Conservation (phyloP, 2,888 invertebrate species). For the Clanis bilineata region DNA sequence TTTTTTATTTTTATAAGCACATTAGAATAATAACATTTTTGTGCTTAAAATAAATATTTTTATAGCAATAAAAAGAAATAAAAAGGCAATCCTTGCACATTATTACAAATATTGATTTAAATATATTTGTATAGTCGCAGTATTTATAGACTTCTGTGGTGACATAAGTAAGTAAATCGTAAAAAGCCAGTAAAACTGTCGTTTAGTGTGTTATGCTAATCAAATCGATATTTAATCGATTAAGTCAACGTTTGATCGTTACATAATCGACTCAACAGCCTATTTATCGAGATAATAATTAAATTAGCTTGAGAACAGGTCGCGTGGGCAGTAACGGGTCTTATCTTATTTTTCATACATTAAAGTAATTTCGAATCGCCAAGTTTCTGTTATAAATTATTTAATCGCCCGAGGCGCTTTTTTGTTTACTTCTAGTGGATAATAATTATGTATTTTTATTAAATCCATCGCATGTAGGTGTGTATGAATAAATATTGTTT, state of each 20-base stretch:
- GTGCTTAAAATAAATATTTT: not conserved
- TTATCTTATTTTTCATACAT: constrained; percentile 28
- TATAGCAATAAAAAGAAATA: not conserved
- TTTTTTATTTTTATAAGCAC: not conserved
- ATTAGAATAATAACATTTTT: not conserved
- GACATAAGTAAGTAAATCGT: not conserved
- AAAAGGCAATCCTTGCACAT: not conserved
- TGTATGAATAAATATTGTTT: constrained; percentile 38
- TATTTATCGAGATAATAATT: constrained; percentile 26
- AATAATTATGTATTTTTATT: constrained; percentile 46
- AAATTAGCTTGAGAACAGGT: constrained; percentile 28
- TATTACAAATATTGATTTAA: not conserved
- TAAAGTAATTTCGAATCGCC: constrained; percentile 27
- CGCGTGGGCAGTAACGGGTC: constrained; percentile 25
- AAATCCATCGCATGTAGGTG: constrained; percentile 42
- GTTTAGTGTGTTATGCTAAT: not conserved
- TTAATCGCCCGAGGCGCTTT: constrained; percentile 44
- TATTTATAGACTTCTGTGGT: too few species aligned
- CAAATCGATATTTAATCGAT: constrained; percentile 1
- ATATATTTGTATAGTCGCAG: not conserved
- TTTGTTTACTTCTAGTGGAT: constrained; percentile 37
- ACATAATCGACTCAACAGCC: constrained; percentile 15
- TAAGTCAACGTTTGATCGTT: constrained; percentile 1
- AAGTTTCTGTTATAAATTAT: constrained; percentile 31
- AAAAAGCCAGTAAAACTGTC: not conserved